Conservation (phyloP, 2,888 invertebrate species). For the Tipula confusa region DNA sequence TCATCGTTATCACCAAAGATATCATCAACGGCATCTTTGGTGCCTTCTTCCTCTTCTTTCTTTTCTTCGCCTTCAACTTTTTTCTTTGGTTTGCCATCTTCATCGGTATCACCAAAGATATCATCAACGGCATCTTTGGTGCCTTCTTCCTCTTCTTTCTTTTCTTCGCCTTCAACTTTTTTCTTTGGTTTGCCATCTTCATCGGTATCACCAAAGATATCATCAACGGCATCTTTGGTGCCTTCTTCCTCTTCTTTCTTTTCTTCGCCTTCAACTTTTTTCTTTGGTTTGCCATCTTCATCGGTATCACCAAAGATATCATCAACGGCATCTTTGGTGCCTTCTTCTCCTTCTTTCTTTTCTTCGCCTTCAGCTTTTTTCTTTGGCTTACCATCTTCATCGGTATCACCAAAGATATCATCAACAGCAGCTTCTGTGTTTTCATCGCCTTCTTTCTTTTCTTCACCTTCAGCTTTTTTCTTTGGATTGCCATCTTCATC, state of each 20-base stretch:
- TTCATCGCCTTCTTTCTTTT: not conserved
- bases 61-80: constrained; percentile 30
- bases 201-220: constrained; percentile 12
- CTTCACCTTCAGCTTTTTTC: not conserved
- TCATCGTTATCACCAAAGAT: constrained; percentile 39
- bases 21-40: constrained; percentile 38
- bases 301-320: constrained; percentile 38
- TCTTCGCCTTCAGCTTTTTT: not conserved
- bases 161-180: constrained; percentile 27
- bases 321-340: constrained; percentile 38
- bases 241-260: not conserved
- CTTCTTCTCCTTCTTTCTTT: constrained; percentile 38
- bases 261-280: not conserved
- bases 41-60: constrained; percentile 38
- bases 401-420: not conserved
- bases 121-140: constrained; percentile 38
- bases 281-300: constrained; percentile 40
- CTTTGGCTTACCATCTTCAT: not conserved
- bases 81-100: constrained; percentile 39
- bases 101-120: constrained; percentile 38
- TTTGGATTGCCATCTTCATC: constrained; percentile 40
- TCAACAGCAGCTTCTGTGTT: not conserved
- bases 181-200: not conserved
- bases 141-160: constrained; percentile 38
- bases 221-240: not conserved